Evolutionary conservation across 2,797 vertebrate species (phyloP), one percentile per base, ranked within the genome.

Genomic region (Octomys mimax): DNA sequence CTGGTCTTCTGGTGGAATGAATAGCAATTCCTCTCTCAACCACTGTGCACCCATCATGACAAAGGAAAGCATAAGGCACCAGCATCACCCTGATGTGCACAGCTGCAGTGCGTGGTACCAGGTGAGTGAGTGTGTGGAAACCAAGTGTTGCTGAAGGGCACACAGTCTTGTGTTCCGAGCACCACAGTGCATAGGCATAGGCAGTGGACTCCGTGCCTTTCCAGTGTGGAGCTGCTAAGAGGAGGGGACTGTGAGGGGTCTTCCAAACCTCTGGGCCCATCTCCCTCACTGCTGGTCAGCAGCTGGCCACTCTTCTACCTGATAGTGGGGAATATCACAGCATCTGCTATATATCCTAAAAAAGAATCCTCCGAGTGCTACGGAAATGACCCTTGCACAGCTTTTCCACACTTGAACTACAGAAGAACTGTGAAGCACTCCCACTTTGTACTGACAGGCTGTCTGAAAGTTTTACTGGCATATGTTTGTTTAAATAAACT

Each of bases 401-500:
- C 31, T 73, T 85, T 79, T 75, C 59, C 66, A 82, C 22, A 16
- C 26, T 87, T 95, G 87, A 82, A 11, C 21, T 54, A 64, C 14
- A 89, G 61, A 46, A 77, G 90, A 84, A 46, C 11, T 42, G 28
- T 3, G 16, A 90, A 42, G 10, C 22, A 64, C n/a, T 12, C 59
- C n/a, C 54, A 39, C 59, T 83, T 64, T 64, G 28, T 52, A 57
- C 49, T 62, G 81, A 54, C 6, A 77, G 42, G 26, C 42, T 18
- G 13, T 80, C 49, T 6, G 12, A 88, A 92, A 88, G 13, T 22
- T 54, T 28, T 46, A 94, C 2, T 33, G 39, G 62, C 6, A 39
- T 33, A 84, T 49, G 91, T 88, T 71, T 42, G 18, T 81, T 83
- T 82, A 90, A 94, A 54, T 78, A 87, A 93, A 89, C 52, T 42